phyloP scores from a whole-genome alignment of 1,140 invertebrate genomes.

The Cotesia chilonis region DNA sequence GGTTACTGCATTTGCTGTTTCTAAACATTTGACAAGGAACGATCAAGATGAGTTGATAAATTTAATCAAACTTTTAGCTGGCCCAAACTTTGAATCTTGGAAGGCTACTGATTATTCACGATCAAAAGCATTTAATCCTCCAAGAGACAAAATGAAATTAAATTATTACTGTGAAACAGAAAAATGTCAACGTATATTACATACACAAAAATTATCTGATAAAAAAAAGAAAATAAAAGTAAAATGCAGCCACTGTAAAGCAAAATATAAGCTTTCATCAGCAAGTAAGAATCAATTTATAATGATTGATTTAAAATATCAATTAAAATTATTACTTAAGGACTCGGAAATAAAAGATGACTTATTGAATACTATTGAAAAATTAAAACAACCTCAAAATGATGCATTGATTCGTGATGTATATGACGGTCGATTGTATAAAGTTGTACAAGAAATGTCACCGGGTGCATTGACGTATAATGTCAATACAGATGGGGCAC shows the following conservation, averaged over 20 bases:
- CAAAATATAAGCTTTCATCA: constrained; percentile 8
- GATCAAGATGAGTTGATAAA: constrained; percentile 23
- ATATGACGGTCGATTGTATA: constrained; percentile 24
- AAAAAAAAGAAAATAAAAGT: too few relatives aligned
- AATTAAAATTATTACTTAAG: constrained; percentile 23
- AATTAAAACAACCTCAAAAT: not conserved
- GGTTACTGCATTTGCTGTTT: not conserved
- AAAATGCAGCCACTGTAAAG: constrained; percentile 6
- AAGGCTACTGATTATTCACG: constrained; percentile 32
- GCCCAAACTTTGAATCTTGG: constrained; percentile 29
- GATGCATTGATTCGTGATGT: constrained; percentile 29
- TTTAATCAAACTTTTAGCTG: constrained; percentile 27
- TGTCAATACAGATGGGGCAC: constrained; percentile 38
- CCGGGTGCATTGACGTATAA: constrained; percentile 30
- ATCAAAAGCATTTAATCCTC: constrained; percentile 31
- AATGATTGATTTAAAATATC: constrained; percentile 33
- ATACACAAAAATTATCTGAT: too few relatives aligned
- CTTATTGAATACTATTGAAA: constrained; percentile 20
- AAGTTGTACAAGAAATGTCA: constrained; percentile 17
- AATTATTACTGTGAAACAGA: constrained; percentile 29
- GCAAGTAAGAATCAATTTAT: constrained; percentile 33
- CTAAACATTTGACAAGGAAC: constrained; percentile 6
- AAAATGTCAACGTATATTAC: too few relatives aligned
- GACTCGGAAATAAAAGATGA: constrained; percentile 5
- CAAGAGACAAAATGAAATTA: constrained; percentile 23